Percentiles rank a stretch among this genome's conserved stretches.
These are phyloP conservation scores for Pristiophorus japonicus DNA, from an alignment of 2,113 vertebrate genomes.

Conservation along the genomic window DNA sequence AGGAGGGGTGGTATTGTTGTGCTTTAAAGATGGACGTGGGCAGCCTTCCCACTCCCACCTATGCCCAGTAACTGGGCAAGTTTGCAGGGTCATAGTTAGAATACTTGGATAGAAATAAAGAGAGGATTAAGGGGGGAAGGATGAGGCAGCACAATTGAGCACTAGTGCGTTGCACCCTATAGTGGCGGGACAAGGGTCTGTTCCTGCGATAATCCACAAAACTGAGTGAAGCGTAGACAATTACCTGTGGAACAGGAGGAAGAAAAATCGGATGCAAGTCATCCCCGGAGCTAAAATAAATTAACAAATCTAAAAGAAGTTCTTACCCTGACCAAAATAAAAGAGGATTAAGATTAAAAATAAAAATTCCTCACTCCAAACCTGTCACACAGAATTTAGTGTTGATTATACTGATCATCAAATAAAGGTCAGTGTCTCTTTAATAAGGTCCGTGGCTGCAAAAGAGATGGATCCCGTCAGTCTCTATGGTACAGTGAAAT, in stretches of 20 bases:
- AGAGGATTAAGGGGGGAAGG: conserved; percentile 3
- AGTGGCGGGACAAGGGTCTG: neutral
- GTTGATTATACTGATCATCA: neutral
- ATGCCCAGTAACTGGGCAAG: neutral
- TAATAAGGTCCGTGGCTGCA: neutral
- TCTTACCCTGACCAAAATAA: conserved; percentile 1
- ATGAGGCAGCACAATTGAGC: neutral
- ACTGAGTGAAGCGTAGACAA: conserved; percentile 5
- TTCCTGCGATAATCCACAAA: neutral
- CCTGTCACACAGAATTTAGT: neutral
- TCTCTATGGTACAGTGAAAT: conserved; percentile 30
- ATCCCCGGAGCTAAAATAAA: neutral
- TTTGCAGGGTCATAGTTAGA: neutral
- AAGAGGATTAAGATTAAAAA: conserved; percentile 32
- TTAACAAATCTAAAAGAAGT: conserved; percentile 18
- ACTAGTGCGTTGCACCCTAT: neutral
- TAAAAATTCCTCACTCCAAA: conserved; percentile 9
- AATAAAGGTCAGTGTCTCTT: conserved; percentile 16
- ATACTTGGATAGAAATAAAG: neutral
- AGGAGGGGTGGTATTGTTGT: neutral
- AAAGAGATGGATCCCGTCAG: neutral
- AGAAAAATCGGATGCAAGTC: neutral
- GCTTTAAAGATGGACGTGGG: neutral
- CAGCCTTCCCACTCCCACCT: neutral
- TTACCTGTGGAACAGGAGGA: conserved; percentile 7